Conservation (phyloP, 2,797 vertebrate species). For the Arnoldichthys spilopterus region DNA sequence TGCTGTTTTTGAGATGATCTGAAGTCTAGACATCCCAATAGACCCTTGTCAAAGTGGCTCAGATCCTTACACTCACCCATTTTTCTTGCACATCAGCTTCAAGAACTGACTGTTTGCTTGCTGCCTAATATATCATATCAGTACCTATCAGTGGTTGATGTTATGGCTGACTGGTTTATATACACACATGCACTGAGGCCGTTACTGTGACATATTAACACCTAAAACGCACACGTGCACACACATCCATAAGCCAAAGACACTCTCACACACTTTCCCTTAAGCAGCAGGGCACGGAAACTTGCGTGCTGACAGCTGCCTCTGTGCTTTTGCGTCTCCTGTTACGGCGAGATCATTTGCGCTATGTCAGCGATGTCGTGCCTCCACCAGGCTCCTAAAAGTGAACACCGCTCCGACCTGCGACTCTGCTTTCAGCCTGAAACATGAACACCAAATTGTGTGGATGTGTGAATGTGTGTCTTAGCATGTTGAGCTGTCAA, state of each 20-base stretch:
- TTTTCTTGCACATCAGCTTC: too few relatives aligned
- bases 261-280: conserved; percentile 29
- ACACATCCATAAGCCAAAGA: neutral
- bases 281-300: neutral
- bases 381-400: neutral
- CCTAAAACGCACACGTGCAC: neutral
- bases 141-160: too few relatives aligned
- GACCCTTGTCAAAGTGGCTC: too few relatives aligned
- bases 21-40: too few relatives aligned
- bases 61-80: too few relatives aligned
- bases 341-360: conserved; percentile 1
- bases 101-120: too few relatives aligned
- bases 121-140: too few relatives aligned
- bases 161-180: neutral
- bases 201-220: neutral
- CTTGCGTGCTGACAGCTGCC: conserved; percentile 21
- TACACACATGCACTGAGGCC: neutral
- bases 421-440: neutral
- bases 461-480: conserved; percentile 9
- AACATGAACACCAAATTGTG: neutral
- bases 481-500: neutral
- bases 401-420: neutral
- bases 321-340: neutral
- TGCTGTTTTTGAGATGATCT: too few relatives aligned
- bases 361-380: neutral